These are phyloP conservation scores for Bombus huntii DNA, from an alignment of 1,140 invertebrate species.

Conservation along the genomic window DNA sequence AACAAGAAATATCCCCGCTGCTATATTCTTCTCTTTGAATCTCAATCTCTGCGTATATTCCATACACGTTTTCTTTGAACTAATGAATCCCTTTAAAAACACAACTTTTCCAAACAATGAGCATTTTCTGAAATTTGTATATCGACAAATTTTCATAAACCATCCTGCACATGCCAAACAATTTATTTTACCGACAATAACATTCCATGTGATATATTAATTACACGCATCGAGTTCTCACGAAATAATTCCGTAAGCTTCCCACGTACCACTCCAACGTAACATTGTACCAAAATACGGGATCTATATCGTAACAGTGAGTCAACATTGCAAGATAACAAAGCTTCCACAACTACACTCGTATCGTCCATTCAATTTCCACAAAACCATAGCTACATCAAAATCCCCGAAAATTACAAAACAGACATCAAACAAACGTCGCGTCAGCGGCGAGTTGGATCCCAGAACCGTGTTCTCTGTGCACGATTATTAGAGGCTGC, in stretches of 20 bases:
- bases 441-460: neutral
- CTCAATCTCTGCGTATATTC: neutral
- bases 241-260: neutral
- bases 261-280: neutral
- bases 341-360: neutral
- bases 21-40: neutral
- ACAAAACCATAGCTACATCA: no score
- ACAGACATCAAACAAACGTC: neutral
- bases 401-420: neutral
- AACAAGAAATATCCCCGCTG: neutral
- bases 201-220: neutral
- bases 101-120: neutral
- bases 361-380: neutral
- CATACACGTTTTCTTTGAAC: neutral
- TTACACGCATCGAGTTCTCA: neutral
- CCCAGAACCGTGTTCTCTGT: neutral
- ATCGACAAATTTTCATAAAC: neutral
- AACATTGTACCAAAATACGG: neutral
- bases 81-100: neutral
- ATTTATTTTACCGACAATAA: neutral
- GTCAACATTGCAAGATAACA: neutral
- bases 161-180: neutral
- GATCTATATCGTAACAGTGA: neutral
- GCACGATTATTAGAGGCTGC: constrained; percentile 7
- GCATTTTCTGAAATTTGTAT: neutral